These are phyloP conservation scores for Neolamprologus toae DNA, from an alignment of 2,113 vertebrate genomes.

Conservation along the genomic window DNA sequence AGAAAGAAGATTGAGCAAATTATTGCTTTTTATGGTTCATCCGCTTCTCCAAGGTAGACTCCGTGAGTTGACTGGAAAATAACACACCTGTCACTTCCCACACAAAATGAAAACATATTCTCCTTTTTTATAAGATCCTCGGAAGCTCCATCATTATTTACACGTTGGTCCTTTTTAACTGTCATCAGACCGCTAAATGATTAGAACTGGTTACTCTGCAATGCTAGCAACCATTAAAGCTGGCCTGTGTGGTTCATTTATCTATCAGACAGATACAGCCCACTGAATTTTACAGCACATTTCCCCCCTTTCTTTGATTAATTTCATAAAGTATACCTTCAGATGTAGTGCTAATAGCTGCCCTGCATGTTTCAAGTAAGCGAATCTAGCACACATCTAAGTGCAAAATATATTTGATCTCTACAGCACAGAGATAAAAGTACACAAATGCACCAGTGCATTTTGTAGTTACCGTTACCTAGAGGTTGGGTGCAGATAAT, in stretches of 20 bases:
- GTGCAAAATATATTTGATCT: neutral
- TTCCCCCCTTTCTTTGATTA: neutral
- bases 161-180: neutral
- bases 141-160: conserved; percentile 12
- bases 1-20: neutral
- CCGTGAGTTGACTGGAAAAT: neutral
- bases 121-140: neutral
- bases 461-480: neutral
- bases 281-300: neutral
- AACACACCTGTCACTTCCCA: neutral
- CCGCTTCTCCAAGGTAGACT: neutral
- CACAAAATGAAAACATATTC: neutral
- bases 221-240: conserved; percentile 41
- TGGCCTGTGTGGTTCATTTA: neutral
- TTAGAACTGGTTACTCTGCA: conserved; percentile 3
- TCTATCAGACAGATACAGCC: neutral
- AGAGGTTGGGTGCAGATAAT: neutral
- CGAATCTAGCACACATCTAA: neutral
- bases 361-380: neutral
- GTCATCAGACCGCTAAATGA: conserved; percentile 29
- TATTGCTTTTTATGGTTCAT: neutral
- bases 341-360: neutral
- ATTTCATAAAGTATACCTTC: neutral
- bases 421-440: neutral
- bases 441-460: neutral